Evolutionary conservation across 2,113 vertebrate species (phyloP), one percentile per base, ranked within the genome.

Genomic region (Chloroceryle aenea): DNA sequence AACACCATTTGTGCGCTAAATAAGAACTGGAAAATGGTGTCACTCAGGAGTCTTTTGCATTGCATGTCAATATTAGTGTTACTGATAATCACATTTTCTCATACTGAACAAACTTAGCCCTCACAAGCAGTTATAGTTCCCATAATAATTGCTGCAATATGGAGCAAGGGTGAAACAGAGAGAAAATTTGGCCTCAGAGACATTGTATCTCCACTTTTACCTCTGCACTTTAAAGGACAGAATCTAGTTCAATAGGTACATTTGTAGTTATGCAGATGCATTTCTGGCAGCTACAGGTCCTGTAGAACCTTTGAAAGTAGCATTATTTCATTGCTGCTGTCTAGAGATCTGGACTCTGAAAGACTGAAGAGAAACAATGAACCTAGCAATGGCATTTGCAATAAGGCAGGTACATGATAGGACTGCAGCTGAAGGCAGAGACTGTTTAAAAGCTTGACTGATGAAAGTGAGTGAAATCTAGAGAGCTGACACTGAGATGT

Each of bases 401-500:
- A 25, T 87, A 76, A 71, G 58, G 53, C 61, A 87, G 66, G 48
- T 61, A 78, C 58, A 84, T 47, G 80, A 59, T 62, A 79, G 52
- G 30, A 52, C 38, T 88, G 56, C 45, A 88, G 56, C 34, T 86
- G 58, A 88, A 95, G 45, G 40, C 55, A 91, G 43, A 92, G 43
- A 48, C 4, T 78, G 40, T 83, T 95, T 89, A 78, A 97, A 96
- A 95, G 66, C 23, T 64, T 88, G 73, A 52, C 68, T 90, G 88
- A 95, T 92, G 76, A 91, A 96, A 96, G 75, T 56, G 64, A 90
- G 72, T 71, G 81, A 90, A 94, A 91, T 92, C 50, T 92, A 89
- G 76, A 95, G 86, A 90, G 69, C 26, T 85, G 87, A 95, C 75
- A 64, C 50, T 64, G 56, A 73, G 45, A 81, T 72, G 40, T 91